phyloP scores from a whole-genome alignment of 2,113 vertebrate species.

The Microtus oregoni region DNA sequence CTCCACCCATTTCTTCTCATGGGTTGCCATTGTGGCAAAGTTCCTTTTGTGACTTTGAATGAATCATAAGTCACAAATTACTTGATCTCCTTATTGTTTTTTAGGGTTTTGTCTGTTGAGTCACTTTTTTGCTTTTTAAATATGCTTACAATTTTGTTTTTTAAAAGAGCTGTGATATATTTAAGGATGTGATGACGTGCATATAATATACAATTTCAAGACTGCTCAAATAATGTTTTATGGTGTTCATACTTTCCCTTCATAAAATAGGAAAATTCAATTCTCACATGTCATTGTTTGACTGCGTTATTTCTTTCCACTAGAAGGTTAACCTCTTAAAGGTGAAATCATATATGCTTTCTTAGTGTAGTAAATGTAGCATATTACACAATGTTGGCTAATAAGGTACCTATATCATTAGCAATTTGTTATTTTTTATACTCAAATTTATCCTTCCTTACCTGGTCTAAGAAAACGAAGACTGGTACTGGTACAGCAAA shows the following conservation, averaged over 20 bases:
- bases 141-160: constrained; percentile 6
- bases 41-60: constrained; percentile 20
- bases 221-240: background rate
- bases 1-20: background rate
- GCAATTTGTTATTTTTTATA: background rate
- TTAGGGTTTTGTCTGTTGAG: background rate
- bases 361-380: background rate
- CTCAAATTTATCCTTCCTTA: background rate
- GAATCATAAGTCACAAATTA: constrained; percentile 24
- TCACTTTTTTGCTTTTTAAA: constrained; percentile 20
- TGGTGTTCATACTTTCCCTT: background rate
- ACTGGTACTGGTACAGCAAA: background rate
- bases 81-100: background rate
- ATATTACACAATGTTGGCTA: background rate
- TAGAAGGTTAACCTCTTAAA: background rate
- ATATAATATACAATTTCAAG: constrained; percentile 25
- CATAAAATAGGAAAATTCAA: constrained; percentile 4
- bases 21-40: background rate
- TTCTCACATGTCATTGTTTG: background rate
- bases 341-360: background rate
- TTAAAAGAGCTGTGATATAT: background rate
- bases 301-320: background rate
- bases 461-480: background rate
- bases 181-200: background rate
- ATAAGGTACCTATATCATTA: background rate